These are phyloP conservation scores for Parnassius apollo DNA, from an alignment of 2,888 invertebrate genomes.

Conservation along the genomic window DNA sequence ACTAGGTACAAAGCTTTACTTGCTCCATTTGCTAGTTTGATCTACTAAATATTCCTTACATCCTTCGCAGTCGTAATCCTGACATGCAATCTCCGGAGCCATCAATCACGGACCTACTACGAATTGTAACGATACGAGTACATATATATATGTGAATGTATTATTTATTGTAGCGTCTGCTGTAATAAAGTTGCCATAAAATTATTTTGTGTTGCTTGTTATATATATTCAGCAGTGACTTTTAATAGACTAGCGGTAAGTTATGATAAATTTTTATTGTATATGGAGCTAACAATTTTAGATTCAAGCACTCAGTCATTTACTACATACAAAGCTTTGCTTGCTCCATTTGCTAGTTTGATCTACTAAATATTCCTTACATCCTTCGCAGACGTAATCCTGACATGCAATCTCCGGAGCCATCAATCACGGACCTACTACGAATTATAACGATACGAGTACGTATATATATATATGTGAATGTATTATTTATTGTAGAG, in stretches of 20 bases:
- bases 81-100: conserved; percentile 17
- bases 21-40: not conserved
- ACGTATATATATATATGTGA: conserved; percentile 6
- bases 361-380: conserved; percentile 13
- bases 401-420: conserved; percentile 19
- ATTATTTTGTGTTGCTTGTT: too few species aligned
- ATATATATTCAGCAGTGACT: too few species aligned
- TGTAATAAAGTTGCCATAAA: too few species aligned
- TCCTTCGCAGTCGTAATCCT: conserved; percentile 9
- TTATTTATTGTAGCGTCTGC: too few species aligned
- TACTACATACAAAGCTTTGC: too few species aligned
- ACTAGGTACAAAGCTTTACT: too few species aligned
- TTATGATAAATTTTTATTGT: too few species aligned
- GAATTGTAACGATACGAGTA: conserved; percentile 9
- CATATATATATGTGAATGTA: too few species aligned
- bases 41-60: conserved; percentile 11
- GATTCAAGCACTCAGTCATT: too few species aligned
- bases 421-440: conserved; percentile 15
- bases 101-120: conserved; percentile 14
- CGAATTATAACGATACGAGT: conserved; percentile 10
- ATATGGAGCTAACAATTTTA: too few species aligned
- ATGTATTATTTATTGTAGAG: too few species aligned
- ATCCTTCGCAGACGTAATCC: conserved; percentile 11
- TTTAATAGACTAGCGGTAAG: too few species aligned
- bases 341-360: not conserved